These are phyloP conservation scores for Micromussa lordhowensis DNA, from an alignment of 92 coral and sea anemone genomes.

Conservation along the genomic window DNA sequence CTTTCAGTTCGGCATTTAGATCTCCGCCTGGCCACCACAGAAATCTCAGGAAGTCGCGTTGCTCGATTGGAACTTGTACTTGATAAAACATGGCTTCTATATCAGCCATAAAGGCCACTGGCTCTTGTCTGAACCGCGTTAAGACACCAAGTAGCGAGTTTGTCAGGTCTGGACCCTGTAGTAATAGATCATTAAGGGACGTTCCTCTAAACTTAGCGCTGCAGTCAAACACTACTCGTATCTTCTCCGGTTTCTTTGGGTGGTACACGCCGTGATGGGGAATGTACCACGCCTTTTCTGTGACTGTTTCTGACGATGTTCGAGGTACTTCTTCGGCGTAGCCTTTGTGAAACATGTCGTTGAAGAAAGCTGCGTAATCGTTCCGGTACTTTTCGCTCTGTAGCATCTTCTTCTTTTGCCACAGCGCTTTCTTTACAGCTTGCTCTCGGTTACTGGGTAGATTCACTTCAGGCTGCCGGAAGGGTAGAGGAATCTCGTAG, in stretches of 20 bases:
- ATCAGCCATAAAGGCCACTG: slow-evolving; percentile 67
- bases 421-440: slow-evolving; percentile 48
- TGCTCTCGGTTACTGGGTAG: slow-evolving; percentile 70
- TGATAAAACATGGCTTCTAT: slow-evolving; percentile 66
- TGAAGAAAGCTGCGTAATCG: slow-evolving; percentile 40
- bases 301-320: neutral
- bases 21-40: slow-evolving; percentile 67
- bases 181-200: slow-evolving; percentile 61
- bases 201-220: slow-evolving; percentile 57
- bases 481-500: slow-evolving; percentile 73
- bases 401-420: slow-evolving; percentile 59
- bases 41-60: slow-evolving; percentile 51
- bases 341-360: slow-evolving; percentile 42
- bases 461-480: slow-evolving; percentile 33
- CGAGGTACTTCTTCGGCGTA: slow-evolving; percentile 36
- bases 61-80: slow-evolving; percentile 46
- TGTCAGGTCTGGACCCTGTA: slow-evolving; percentile 67
- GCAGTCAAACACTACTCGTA: slow-evolving; percentile 69
- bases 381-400: slow-evolving; percentile 37
- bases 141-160: slow-evolving; percentile 58
- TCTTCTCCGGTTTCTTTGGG: slow-evolving; percentile 64
- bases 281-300: slow-evolving; percentile 61
- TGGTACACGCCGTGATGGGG: slow-evolving; percentile 75
- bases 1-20: slow-evolving; percentile 22
- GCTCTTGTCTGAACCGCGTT: slow-evolving; percentile 60